These are phyloP conservation scores for Cepaea nemoralis DNA, from an alignment of 1,140 invertebrate genomes.

Conservation along the genomic window DNA sequence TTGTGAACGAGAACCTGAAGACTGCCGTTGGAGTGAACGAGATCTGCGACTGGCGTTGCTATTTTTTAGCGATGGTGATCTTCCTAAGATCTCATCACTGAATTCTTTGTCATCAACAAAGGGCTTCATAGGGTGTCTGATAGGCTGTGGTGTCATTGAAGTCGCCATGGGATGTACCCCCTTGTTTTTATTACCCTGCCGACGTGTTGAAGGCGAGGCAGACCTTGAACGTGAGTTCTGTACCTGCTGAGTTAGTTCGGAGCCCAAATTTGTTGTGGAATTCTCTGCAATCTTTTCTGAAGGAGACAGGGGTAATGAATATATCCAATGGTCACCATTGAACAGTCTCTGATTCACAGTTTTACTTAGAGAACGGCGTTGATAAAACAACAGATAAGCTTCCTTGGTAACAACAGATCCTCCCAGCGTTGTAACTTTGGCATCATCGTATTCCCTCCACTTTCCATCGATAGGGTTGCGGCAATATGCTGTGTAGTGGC, in stretches of 20 bases:
- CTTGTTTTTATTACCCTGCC: conserved; percentile 26
- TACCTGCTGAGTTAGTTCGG: neutral
- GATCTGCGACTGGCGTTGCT: conserved; percentile 9
- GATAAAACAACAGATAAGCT: conserved; percentile 75
- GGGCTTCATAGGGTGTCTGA: conserved; percentile 3
- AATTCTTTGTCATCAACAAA: neutral
- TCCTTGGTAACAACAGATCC: conserved; percentile 68
- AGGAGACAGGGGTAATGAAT: conserved; percentile 36
- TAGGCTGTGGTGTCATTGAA: conserved; percentile 52
- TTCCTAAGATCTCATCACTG: conserved; percentile 8
- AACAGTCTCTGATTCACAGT: conserved; percentile 46
- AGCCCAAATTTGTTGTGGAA: conserved; percentile 12
- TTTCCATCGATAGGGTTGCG: conserved; percentile 92
- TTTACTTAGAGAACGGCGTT: conserved; percentile 71
- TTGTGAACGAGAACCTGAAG: conserved; percentile 15
- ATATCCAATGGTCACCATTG: conserved; percentile 56
- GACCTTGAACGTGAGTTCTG: conserved; percentile 13
- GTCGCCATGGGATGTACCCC: neutral
- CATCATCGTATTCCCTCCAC: conserved; percentile 88
- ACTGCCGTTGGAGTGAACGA: conserved; percentile 2
- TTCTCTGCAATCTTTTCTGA: conserved; percentile 24
- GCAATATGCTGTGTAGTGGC: conserved; percentile 96
- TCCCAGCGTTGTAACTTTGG: conserved; percentile 66
- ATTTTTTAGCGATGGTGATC: conserved; percentile 4
- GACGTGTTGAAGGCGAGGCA: conserved; percentile 14